Conservation (phyloP, 1,140 invertebrate species). For the Argopecten irradians region DNA sequence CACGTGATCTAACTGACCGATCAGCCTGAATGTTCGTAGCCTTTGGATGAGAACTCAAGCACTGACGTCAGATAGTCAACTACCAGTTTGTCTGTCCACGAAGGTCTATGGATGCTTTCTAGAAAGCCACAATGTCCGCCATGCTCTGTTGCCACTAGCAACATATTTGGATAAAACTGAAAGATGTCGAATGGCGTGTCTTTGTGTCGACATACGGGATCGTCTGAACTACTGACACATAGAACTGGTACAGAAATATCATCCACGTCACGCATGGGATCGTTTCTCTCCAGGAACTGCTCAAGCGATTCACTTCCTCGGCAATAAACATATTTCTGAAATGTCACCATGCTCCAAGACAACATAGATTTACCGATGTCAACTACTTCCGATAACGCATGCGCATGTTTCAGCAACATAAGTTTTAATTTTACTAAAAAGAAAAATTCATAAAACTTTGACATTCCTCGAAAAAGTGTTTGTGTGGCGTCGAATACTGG, state of each 20-base stretch:
- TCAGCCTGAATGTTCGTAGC: not conserved
- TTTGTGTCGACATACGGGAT: constrained; percentile 58
- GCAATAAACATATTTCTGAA: constrained; percentile 62
- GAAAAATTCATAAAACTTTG: constrained; percentile 63
- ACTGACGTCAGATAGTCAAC: constrained; percentile 65
- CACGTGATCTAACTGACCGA: too few relatives aligned
- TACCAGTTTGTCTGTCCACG: constrained; percentile 60
- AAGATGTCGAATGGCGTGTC: constrained; percentile 67
- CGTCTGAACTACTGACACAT: constrained; percentile 70
- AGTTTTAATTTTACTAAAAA: constrained; percentile 59
- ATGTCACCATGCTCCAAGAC: constrained; percentile 57
- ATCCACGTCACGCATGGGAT: constrained; percentile 72
- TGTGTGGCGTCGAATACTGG: constrained; percentile 61
- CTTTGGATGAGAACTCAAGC: constrained; percentile 57
- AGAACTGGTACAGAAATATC: constrained; percentile 73
- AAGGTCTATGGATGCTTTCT: constrained; percentile 51
- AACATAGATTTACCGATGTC: constrained; percentile 56
- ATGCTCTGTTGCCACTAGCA: constrained; percentile 60
- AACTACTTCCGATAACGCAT: constrained; percentile 55
- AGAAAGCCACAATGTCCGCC: constrained; percentile 71
- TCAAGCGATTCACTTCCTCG: constrained; percentile 60
- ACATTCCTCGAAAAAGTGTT: constrained; percentile 43
- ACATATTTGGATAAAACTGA: constrained; percentile 63
- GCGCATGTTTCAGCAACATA: constrained; percentile 58
- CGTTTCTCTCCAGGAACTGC: constrained; percentile 69